Conservation (phyloP, 2,888 invertebrate species). For the Tanytarsus gracilentus region DNA sequence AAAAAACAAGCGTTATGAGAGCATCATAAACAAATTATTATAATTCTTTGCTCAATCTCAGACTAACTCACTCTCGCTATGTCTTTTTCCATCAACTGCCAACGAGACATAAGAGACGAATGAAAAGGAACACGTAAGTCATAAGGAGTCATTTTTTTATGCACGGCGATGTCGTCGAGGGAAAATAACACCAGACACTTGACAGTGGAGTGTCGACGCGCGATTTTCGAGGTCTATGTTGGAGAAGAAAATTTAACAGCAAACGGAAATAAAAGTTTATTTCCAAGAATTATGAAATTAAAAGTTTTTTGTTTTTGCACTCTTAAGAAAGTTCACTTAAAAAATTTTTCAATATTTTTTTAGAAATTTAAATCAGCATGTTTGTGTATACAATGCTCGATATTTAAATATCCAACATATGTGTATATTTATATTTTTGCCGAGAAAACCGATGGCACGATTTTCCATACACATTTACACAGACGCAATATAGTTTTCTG, state of each 20-base stretch:
- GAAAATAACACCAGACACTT: constrained; percentile 25
- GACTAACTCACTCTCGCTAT: too few species aligned
- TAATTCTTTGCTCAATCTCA: neutral
- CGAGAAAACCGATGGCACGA: constrained; percentile 24
- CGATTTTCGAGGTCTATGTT: neutral
- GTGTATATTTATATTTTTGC: constrained; percentile 4
- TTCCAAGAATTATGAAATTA: too few species aligned
- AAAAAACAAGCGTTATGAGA: neutral
- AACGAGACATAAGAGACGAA: neutral
- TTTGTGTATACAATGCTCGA: neutral
- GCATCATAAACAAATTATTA: constrained; percentile 6
- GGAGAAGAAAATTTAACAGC: neutral
- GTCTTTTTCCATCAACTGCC: too few species aligned
- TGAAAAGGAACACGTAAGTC: constrained; percentile 8
- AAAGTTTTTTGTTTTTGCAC: neutral
- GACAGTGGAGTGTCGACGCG: too few species aligned
- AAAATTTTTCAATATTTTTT: constrained; percentile 1
- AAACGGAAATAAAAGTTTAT: too few species aligned
- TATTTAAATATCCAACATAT: constrained; percentile 9
- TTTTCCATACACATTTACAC: constrained; percentile 22
- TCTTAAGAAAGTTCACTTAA: too few species aligned
- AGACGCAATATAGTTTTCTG: constrained; percentile 9
- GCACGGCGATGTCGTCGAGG: neutral
- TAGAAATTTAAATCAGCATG: constrained; percentile 14
- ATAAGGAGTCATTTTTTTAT: neutral